Base-by-base conservation (phyloP, 1,140 invertebrate species). In the Cydia pomonella region DNA sequence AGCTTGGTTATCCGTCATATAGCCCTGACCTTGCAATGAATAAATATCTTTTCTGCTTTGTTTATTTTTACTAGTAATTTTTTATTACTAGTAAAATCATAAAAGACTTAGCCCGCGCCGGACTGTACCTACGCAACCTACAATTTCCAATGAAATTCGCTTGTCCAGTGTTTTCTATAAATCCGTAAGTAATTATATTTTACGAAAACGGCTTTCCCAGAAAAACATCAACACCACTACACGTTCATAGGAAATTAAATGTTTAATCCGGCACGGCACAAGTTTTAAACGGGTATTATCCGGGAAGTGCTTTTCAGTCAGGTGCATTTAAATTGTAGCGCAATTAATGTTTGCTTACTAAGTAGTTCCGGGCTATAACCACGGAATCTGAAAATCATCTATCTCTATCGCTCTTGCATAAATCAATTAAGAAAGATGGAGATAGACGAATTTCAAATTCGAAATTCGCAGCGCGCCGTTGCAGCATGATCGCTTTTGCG, bases 341-440 rank as follows among this genome's bases (percentile, higher is more conserved):
- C 64, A 38, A 69, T 69, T 69, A 69, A 29, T 66, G 25, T 66
- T 66, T 66, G 12, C 25, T 29, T 64, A 21, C 63, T 50, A 41
- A 41, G 41, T 44, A 18, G 47, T 50, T 50, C 47, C 18, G 53
- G 53, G 53, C 53, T 23, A 23, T 23, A 9, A 59, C n/a, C 7
- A 2, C 53, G n/a, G n/a, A 59, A 59, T 59, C 21, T 23, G 53
- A 21, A 12, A 23, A 18, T 7, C 29, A 3, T 50, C n/a, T 6
- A 7, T 50, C 47, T 50, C 16, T 12, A 18, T 50, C n/a, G 47
- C 16, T 50, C n/a, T 50, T 50, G 47, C 47, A n/a, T 18, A 13
- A 44, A 44, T 44, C 12, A 16, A 44, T 16, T n/a, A 50, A 1
- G 47, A 50, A n/a, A n/a, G n/a, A 50, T 50, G n/a, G 47, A n/a